Evolutionary conservation across 1,140 invertebrate species (phyloP).

Genomic region (Nasonia giraulti): DNA sequence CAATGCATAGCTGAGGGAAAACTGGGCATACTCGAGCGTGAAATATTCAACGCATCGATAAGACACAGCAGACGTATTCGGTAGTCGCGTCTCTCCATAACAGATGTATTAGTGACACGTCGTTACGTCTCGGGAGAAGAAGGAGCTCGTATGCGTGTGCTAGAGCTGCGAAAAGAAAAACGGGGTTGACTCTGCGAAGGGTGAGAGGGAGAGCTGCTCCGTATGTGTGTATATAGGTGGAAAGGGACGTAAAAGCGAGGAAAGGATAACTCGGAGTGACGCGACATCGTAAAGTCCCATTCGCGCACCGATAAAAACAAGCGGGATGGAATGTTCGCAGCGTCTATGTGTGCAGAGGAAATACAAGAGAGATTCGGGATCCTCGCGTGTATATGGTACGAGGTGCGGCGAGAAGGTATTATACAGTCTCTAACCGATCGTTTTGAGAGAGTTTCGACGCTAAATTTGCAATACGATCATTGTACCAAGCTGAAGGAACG

Average conservation of each 20-base stretch:
- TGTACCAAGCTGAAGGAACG: slow-evolving; percentile 58
- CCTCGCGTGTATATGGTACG: slow-evolving; percentile 43
- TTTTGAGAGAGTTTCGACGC: slow-evolving; percentile 24
- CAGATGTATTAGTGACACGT: slow-evolving; percentile 9
- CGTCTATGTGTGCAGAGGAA: slow-evolving; percentile 47
- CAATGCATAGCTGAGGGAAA: slow-evolving; percentile 9
- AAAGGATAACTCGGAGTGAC: slow-evolving; percentile 55
- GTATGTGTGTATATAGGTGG: neutral
- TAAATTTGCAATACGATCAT: slow-evolving; percentile 58
- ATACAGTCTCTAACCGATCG: slow-evolving; percentile 54
- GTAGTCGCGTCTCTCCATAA: neutral
- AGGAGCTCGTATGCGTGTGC: neutral
- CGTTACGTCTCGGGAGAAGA: neutral
- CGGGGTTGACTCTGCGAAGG: neutral
- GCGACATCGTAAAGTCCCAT: slow-evolving; percentile 57
- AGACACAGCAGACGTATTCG: neutral
- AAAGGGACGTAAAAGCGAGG: slow-evolving; percentile 35
- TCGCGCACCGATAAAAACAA: slow-evolving; percentile 56
- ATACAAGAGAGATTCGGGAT: slow-evolving; percentile 25
- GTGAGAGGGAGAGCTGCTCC: neutral
- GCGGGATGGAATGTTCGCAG: slow-evolving; percentile 15
- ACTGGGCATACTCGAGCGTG: neutral
- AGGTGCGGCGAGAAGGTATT: slow-evolving; percentile 36
- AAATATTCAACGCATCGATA: neutral
- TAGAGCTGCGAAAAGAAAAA: neutral